A percentile compares a stretch with the other conserved stretches of the same genome.
These are phyloP conservation scores for Vannuccia rotundouncinata DNA, from an alignment of 2,888 invertebrate genomes.

Conservation along the genomic window DNA sequence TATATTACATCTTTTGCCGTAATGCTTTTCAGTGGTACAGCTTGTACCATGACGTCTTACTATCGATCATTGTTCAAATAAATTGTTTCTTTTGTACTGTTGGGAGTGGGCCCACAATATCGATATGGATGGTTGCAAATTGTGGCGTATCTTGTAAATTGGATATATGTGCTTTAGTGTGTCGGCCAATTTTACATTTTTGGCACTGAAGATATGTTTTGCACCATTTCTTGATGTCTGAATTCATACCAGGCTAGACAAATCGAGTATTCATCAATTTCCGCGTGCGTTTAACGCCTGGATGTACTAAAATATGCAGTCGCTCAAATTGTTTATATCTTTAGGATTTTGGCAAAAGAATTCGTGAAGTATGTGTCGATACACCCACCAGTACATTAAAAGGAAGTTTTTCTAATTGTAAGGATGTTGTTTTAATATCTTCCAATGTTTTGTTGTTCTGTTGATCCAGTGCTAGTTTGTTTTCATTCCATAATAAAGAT, in stretches of 20 bases:
- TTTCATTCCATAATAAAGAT: not conserved
- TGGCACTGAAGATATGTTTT: slow-evolving; percentile 17
- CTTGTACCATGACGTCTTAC: not conserved
- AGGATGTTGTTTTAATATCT: not conserved
- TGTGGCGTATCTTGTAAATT: not conserved
- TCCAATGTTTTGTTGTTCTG: not conserved
- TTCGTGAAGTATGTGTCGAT: not conserved
- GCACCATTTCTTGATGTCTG: slow-evolving; percentile 30
- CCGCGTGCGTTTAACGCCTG: slow-evolving; percentile 16
- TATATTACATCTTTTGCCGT: not conserved
- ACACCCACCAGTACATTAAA: not conserved
- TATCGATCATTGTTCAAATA: not conserved
- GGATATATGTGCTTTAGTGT: not conserved
- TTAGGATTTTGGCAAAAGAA: not conserved
- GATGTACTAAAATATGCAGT: slow-evolving; percentile 17
- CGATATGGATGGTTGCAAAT: not conserved
- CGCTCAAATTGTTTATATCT: slow-evolving; percentile 10
- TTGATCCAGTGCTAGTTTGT: not conserved
- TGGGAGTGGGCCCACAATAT: not conserved
- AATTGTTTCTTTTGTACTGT: not conserved
- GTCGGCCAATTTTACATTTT: slow-evolving; percentile 19
- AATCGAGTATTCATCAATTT: slow-evolving; percentile 14
- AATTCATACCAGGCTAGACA: slow-evolving; percentile 9
- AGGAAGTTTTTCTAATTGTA: not conserved
- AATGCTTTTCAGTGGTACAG: not conserved